A percentile compares a stretch with the other conserved stretches of the same genome.
Evolutionary conservation across 2,113 vertebrate genomes (phyloP).

Genomic region (human (Homo sapiens)): DNA sequence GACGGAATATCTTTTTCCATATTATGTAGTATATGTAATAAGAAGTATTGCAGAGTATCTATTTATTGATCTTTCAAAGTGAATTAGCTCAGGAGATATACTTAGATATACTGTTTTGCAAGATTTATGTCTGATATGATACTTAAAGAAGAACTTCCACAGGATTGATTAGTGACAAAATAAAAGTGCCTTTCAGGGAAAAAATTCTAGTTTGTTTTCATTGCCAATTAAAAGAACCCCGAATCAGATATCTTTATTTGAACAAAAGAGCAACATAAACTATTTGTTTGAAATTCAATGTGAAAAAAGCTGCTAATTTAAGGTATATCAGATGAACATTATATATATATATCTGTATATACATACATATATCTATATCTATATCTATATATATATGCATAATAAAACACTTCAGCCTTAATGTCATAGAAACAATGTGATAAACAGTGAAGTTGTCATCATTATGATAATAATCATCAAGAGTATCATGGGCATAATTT

Average conservation of each 20-base stretch:
- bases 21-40: not conserved
- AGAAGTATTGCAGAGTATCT: not conserved
- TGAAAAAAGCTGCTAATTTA: not conserved
- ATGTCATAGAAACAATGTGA: not conserved
- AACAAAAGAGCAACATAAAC: not conserved
- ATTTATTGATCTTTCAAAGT: not conserved
- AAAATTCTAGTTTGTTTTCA: not conserved
- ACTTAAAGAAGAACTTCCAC: not conserved
- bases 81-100: not conserved
- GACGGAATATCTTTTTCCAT: not conserved
- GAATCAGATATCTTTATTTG: not conserved
- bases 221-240: not conserved
- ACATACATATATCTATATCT: too few species aligned
- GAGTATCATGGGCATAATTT: not conserved
- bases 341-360: not conserved
- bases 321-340: not conserved
- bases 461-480: not conserved
- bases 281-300: not conserved
- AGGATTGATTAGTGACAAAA: not conserved
- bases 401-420: not conserved
- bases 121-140: not conserved
- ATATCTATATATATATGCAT: not conserved
- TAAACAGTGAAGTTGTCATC: not conserved
- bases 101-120: not conserved
- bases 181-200: not conserved